Percentiles rank a stretch among this genome's conserved stretches.
These are phyloP conservation scores for Hecatera dysodea DNA, from an alignment of 2,888 invertebrate species.

Conservation along the genomic window DNA sequence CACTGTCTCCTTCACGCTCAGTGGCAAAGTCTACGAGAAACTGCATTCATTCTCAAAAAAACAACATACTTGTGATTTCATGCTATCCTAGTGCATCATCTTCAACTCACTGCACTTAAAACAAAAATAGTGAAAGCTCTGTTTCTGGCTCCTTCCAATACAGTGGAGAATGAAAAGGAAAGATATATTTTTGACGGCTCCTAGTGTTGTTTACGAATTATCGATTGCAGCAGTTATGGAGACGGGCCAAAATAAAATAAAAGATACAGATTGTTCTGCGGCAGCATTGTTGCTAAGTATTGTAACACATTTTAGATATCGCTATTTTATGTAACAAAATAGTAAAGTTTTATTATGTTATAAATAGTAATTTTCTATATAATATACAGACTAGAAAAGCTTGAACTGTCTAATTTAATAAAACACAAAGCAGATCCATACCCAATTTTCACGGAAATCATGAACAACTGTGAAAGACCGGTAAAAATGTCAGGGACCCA, in stretches of 20 bases:
- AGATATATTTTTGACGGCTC: neutral
- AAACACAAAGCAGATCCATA: neutral
- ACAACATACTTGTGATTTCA: neutral
- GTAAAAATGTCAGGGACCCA: conserved; percentile 14
- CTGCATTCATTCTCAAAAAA: conserved; percentile 13
- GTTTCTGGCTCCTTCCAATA: conserved; percentile 16
- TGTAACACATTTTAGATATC: too few relatives aligned
- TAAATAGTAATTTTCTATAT: too few relatives aligned
- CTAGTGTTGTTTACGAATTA: conserved; percentile 11
- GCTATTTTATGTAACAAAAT: too few relatives aligned
- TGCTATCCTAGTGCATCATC: conserved; percentile 30
- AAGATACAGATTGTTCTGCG: conserved; percentile 10
- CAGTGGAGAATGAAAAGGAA: conserved; percentile 12
- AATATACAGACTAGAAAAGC: neutral
- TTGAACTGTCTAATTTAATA: neutral
- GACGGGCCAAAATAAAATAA: conserved; percentile 43
- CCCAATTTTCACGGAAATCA: conserved; percentile 4
- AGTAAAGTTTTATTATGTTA: too few relatives aligned
- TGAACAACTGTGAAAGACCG: neutral
- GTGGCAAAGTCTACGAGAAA: conserved; percentile 14
- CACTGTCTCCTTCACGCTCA: conserved; percentile 20
- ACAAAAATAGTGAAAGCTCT: conserved; percentile 13
- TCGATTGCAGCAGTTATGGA: conserved; percentile 46
- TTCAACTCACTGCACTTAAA: conserved; percentile 26
- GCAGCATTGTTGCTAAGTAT: neutral